phyloP scores from a whole-genome alignment of 2,113 vertebrate genomes.

The Excalfactoria chinensis region DNA sequence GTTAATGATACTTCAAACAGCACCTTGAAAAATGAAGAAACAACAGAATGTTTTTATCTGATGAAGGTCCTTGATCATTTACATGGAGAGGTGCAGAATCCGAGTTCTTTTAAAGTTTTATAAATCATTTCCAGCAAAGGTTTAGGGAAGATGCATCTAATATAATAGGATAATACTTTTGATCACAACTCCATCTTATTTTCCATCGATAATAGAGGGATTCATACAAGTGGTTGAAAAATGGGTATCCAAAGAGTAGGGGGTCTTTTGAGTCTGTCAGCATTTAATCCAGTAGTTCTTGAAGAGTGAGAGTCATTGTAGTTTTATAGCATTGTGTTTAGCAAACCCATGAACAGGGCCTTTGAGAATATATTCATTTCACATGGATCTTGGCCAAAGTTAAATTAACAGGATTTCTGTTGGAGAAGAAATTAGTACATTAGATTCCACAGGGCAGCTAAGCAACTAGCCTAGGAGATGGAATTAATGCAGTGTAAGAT shows the following conservation, averaged over 20 bases:
- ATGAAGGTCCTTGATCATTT: neutral
- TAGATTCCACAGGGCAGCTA: neutral
- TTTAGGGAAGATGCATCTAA: neutral
- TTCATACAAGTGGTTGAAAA: neutral
- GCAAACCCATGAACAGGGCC: neutral
- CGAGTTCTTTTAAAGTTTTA: neutral
- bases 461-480: neutral
- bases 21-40: neutral
- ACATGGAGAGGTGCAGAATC: neutral
- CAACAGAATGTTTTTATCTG: neutral
- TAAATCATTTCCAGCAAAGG: neutral
- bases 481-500: neutral
- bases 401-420: neutral
- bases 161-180: neutral
- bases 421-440: neutral
- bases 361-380: neutral
- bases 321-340: neutral
- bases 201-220: neutral
- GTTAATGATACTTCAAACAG: neutral
- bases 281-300: neutral
- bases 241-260: neutral
- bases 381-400: neutral
- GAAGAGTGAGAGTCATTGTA: neutral
- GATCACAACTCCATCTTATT: neutral
- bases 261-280: neutral